phyloP scores from a whole-genome alignment of 2,113 vertebrate genomes.

The Tragelaphus imberbis region DNA sequence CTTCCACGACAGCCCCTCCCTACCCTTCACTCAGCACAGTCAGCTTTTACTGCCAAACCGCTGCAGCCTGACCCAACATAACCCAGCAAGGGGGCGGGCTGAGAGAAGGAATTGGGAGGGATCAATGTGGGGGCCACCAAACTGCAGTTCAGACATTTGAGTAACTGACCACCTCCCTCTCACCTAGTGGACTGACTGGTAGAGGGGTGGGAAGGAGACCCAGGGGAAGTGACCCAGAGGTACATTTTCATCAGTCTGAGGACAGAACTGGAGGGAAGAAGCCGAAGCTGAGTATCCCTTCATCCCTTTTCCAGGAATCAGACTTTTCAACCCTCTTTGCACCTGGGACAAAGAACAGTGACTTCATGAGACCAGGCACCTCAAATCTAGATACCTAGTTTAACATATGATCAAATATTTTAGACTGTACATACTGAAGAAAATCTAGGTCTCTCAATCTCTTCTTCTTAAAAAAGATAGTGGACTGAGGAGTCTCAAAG shows the following conservation, averaged over 20 bases:
- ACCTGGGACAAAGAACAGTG: not conserved
- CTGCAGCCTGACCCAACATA: not conserved
- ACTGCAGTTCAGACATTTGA: not conserved
- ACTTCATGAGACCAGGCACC: not conserved
- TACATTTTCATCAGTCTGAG: not conserved
- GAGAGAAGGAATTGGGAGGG: not conserved
- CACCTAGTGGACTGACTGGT: not conserved
- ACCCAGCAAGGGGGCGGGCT: not conserved
- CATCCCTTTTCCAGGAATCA: not conserved
- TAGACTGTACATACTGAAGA: not conserved
- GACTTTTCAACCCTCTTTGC: not conserved
- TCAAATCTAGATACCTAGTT: not conserved
- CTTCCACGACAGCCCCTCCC: not conserved
- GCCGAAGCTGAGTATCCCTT: not conserved
- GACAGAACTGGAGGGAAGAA: not conserved
- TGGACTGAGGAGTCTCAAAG: not conserved
- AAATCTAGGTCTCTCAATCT: not conserved
- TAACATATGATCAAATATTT: not conserved
- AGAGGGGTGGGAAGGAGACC: not conserved
- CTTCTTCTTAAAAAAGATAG: not conserved
- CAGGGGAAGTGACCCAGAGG: not conserved
- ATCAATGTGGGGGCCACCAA: not conserved
- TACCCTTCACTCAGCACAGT: not conserved
- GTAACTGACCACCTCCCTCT: not conserved
- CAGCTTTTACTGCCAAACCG: not conserved